phyloP scores from a whole-genome alignment of 1,140 invertebrate genomes.

The Drosophila asahinai region DNA sequence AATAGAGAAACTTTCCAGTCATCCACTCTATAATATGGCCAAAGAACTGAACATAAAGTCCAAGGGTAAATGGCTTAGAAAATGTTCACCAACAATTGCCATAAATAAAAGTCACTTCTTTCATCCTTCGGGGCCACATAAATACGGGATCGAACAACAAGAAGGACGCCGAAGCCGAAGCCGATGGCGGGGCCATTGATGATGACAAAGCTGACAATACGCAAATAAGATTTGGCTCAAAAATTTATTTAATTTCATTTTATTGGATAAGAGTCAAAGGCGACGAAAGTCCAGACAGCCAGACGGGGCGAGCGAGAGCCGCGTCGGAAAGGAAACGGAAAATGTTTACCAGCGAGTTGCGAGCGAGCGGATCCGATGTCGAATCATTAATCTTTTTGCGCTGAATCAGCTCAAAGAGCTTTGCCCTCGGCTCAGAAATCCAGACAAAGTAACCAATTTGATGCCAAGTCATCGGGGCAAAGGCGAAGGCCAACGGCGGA shows the following conservation, averaged over 20 bases:
- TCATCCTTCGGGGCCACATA: constrained; percentile 37
- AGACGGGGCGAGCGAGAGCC: constrained; percentile 7
- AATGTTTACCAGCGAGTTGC: constrained; percentile 56
- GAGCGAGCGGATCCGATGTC: constrained; percentile 53
- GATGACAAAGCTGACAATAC: constrained; percentile 71
- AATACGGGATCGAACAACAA: constrained; percentile 61
- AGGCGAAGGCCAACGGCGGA: constrained; percentile 30
- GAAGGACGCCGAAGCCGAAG: constrained; percentile 1
- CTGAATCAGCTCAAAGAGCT: constrained; percentile 75
- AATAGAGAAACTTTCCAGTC: constrained; percentile 28
- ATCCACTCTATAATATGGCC: constrained; percentile 59
- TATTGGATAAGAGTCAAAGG: constrained; percentile 74
- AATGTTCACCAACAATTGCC: constrained; percentile 76
- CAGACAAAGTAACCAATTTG: constrained; percentile 66
- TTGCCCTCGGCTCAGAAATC: constrained; percentile 26
- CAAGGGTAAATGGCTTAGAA: constrained; percentile 78
- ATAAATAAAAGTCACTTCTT: constrained; percentile 66
- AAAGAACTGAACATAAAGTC: constrained; percentile 67
- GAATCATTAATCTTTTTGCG: constrained; percentile 81
- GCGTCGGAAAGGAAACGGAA: constrained; percentile 27
- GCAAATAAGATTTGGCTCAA: constrained; percentile 81
- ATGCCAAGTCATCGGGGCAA: constrained; percentile 66
- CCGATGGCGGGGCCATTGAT: constrained; percentile 27
- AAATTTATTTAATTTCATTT: constrained; percentile 83
- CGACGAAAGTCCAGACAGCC: constrained; percentile 52